Evolutionary conservation across 2,113 vertebrate species (phyloP).

Genomic region (Anas platyrhynchos): DNA sequence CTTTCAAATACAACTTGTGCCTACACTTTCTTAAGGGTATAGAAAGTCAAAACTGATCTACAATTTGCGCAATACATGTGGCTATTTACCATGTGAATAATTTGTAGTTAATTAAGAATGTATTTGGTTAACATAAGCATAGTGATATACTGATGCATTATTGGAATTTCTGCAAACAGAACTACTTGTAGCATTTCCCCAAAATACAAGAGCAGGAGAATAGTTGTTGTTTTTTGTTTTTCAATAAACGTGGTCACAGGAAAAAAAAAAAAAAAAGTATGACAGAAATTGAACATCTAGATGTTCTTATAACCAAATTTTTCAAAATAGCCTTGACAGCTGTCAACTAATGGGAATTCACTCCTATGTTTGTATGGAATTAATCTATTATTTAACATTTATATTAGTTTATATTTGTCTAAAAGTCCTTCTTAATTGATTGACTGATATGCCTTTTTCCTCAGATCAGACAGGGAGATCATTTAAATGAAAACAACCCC

Average conservation of each 20-base stretch:
- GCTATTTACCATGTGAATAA: neutral
- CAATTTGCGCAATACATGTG: neutral
- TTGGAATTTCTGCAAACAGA: neutral
- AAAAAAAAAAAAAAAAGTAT: neutral
- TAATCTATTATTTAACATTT: conserved; percentile 10
- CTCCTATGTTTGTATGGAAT: neutral
- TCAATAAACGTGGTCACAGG: neutral
- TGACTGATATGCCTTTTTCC: neutral
- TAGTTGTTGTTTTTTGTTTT: neutral
- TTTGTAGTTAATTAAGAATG: neutral
- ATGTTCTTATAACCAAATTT: neutral
- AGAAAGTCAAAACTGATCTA: neutral
- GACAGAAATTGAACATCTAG: neutral
- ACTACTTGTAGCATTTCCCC: neutral
- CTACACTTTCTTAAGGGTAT: neutral
- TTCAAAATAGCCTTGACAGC: neutral
- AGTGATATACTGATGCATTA: neutral
- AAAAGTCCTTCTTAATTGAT: neutral
- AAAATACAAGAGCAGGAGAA: neutral
- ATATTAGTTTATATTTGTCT: neutral
- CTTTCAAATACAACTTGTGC: neutral
- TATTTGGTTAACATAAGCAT: neutral
- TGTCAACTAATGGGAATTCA: neutral
- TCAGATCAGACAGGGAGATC: conserved; percentile 3
- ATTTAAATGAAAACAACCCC: conserved; percentile 53